These are phyloP conservation scores for Gracilinanus agilis DNA, from an alignment of 2,113 vertebrate species.

Conservation along the genomic window DNA sequence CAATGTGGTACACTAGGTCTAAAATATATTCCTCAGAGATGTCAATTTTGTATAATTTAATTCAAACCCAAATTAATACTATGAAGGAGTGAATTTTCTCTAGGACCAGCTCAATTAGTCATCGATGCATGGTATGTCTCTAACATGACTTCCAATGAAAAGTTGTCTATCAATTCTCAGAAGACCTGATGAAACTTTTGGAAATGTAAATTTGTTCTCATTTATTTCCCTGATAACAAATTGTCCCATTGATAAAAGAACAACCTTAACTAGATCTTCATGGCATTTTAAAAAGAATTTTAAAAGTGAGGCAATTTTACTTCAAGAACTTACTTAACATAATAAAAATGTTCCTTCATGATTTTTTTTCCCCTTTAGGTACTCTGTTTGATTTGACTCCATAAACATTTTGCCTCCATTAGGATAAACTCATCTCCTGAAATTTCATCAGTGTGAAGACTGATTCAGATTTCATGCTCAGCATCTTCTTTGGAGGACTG, in stretches of 20 bases:
- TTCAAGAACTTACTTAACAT: neutral
- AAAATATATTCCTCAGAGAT: slow-evolving; percentile 45
- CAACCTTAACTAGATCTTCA: neutral
- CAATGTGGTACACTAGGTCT: slow-evolving; percentile 31
- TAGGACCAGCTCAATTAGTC: slow-evolving; percentile 4
- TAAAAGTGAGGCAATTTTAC: neutral
- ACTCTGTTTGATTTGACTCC: neutral
- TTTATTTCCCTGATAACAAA: neutral
- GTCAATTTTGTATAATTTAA: slow-evolving; percentile 45
- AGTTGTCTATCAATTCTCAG: neutral
- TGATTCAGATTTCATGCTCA: neutral
- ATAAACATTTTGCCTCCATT: neutral
- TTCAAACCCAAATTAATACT: slow-evolving; percentile 29
- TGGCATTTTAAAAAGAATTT: neutral
- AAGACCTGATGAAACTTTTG: neutral
- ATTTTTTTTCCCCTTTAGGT: neutral
- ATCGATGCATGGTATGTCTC: neutral
- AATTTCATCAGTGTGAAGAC: neutral
- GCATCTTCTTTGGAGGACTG: neutral
- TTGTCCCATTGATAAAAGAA: neutral
- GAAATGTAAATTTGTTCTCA: rapidly evolving
- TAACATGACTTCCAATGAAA: neutral
- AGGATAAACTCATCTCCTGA: neutral
- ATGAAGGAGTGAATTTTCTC: slow-evolving; percentile 44
- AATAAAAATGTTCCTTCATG: neutral